Percentiles rank a stretch among this genome's conserved stretches.
Conservation (phyloP, 1,140 invertebrate genomes). For the Aricia agestis region DNA sequence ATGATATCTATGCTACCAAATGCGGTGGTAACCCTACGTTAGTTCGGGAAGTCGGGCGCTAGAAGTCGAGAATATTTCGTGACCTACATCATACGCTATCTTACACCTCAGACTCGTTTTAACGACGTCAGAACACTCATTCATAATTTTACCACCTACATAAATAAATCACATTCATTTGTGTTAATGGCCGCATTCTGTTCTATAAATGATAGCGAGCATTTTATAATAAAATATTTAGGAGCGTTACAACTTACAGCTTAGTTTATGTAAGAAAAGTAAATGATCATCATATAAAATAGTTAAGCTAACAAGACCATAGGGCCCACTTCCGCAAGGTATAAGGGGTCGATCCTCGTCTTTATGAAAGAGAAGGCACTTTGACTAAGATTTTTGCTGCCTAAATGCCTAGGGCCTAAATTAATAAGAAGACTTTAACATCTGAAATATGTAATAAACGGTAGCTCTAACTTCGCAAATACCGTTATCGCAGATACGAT, state of each 20-base stretch:
- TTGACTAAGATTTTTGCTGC: too few relatives aligned
- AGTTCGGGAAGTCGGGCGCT: not conserved
- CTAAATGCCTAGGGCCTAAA: too few relatives aligned
- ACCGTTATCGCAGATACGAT: not conserved
- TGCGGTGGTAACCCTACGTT: not conserved
- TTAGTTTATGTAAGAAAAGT: too few relatives aligned
- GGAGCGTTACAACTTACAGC: too few relatives aligned
- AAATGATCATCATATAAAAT: too few relatives aligned
- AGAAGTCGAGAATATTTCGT: slow-evolving; percentile 11
- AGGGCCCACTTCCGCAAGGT: too few relatives aligned
- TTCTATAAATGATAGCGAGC: not conserved
- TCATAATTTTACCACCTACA: not conserved
- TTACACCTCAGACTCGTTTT: not conserved
- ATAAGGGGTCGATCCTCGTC: too few relatives aligned
- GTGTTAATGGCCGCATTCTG: not conserved
- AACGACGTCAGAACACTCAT: not conserved
- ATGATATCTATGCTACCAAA: too few relatives aligned
- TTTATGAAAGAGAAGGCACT: too few relatives aligned
- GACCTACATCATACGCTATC: slow-evolving; percentile 12
- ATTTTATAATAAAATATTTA: too few relatives aligned
- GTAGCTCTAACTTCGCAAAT: not conserved
- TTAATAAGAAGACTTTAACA: too few relatives aligned
- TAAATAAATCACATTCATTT: not conserved
- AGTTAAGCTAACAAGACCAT: too few relatives aligned
- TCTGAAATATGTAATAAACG: not conserved